Percentiles rank a stretch among this genome's conserved stretches.
phyloP scores from a whole-genome alignment of 2,113 vertebrate species.

The Gasterosteus aculeatus region DNA sequence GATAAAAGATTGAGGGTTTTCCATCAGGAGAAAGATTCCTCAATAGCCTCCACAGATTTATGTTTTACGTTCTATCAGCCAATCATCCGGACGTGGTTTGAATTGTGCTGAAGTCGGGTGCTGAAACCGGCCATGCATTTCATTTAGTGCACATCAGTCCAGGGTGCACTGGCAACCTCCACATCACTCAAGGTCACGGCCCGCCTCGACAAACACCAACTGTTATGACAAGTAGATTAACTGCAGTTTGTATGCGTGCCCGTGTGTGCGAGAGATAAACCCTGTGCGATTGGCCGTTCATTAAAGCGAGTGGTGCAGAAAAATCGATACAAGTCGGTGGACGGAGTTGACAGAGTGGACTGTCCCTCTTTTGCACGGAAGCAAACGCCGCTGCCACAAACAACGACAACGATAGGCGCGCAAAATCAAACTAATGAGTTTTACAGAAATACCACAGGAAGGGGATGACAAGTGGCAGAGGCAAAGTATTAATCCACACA shows the following conservation, averaged over 20 bases:
- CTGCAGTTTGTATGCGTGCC: constrained; percentile 4
- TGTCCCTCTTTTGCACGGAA: constrained; percentile 38
- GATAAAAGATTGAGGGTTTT: constrained; percentile 30
- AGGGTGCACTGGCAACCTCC: constrained; percentile 26
- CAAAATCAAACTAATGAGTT: constrained; percentile 42
- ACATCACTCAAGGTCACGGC: constrained; percentile 66
- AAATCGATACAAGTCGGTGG: constrained; percentile 71
- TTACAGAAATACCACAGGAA: constrained; percentile 25
- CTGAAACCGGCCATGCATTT: constrained; percentile 63
- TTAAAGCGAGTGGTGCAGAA: constrained; percentile 72
- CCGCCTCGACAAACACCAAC: constrained; percentile 60
- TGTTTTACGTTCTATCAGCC: constrained; percentile 32
- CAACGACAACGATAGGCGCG: constrained; percentile 33
- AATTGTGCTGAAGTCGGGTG: constrained; percentile 65
- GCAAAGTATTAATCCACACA: constrained; percentile 41
- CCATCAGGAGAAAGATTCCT: constrained; percentile 28
- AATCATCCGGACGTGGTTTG: constrained; percentile 39
- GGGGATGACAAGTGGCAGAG: constrained; percentile 5
- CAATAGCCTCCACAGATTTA: constrained; percentile 32
- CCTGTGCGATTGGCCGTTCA: constrained; percentile 62
- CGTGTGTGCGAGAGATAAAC: constrained; percentile 61
- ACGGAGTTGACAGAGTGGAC: constrained; percentile 63
- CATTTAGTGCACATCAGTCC: constrained; percentile 47
- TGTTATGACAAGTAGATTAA: constrained; percentile 69
- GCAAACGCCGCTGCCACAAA: constrained; percentile 43